Base-by-base conservation (phyloP, 2,797 vertebrate genomes). In the Nannoperca australis region DNA sequence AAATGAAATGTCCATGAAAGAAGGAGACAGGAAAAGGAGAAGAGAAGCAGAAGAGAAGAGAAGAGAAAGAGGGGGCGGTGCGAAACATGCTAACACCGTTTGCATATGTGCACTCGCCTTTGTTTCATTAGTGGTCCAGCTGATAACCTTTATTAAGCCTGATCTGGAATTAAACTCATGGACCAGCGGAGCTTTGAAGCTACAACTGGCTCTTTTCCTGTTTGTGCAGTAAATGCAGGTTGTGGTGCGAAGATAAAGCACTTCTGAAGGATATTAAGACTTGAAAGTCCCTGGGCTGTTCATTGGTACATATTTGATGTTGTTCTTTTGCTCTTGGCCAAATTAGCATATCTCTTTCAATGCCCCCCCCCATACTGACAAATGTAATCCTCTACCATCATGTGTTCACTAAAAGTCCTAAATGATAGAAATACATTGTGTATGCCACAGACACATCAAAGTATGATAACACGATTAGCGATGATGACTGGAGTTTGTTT, bases 341-440 rank as follows among this genome's bases (percentile, higher is more conserved):
- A 97, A 99, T 99, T 98, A 97, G 96, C 97, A 98, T 98, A 97
- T 97, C 95, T 94, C 92, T 97, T 97, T 97, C 96, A 97, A 97
- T 45, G 44, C 14, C 95, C 71, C 79, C 66, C 91, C 58, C 74
- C n/a, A 27, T 27, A 94, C 95, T 95, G 96, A 96, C 96, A 95
- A 96, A 96, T 94, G 94, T 95, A 96, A 97, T 96, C 96, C 95
- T 96, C 95, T 92, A 94, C 96, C 95, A 96, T 95, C 95, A 95
- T 95, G 95, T 93, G 93, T 96, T 96, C 96, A 95, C 96, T 95
- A 94, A 97, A 97, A 97, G 95, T 97, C 96, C 95, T 94, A 95
- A 96, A 95, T 96, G 97, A 96, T 96, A 94, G 93, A 93, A 93
- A 94, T 93, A 93, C 95, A 96, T 95, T 95, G 95, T 97, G 96